Percentiles rank a stretch among this genome's conserved stretches.
These are phyloP conservation scores for Clitarchus hookeri DNA, from an alignment of 2,888 invertebrate species.

Conservation along the genomic window DNA sequence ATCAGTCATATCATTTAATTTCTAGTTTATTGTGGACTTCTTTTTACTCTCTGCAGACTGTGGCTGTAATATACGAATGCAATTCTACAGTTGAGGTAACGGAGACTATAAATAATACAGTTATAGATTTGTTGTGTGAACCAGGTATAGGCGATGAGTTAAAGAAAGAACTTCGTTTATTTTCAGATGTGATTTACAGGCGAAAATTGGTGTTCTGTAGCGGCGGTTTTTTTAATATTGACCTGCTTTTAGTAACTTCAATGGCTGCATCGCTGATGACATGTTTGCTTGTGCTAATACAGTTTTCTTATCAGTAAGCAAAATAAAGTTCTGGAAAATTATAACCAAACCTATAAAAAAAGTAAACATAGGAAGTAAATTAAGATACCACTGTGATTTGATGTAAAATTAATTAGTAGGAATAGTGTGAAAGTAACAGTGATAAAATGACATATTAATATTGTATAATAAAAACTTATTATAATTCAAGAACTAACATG, in stretches of 20 bases:
- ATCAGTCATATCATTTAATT: not conserved
- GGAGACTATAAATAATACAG: not conserved
- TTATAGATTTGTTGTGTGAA: not conserved
- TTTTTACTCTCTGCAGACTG: not conserved
- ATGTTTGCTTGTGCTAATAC: not conserved
- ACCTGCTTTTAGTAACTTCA: not conserved
- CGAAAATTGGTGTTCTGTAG: not conserved
- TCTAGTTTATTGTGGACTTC: not conserved
- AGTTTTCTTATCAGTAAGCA: not conserved
- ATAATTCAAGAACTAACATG: too few species aligned
- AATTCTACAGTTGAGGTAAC: not conserved
- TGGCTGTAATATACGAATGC: not conserved
- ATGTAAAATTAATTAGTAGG: too few species aligned
- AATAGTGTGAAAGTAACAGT: too few species aligned
- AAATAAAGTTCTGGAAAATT: too few species aligned
- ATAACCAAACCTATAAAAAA: too few species aligned
- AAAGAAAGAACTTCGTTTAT: not conserved
- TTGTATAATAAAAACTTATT: too few species aligned
- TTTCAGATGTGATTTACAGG: not conserved
- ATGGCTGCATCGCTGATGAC: not conserved
- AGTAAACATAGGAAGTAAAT: too few species aligned
- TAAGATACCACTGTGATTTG: too few species aligned
- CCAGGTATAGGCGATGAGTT: not conserved
- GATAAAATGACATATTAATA: too few species aligned
- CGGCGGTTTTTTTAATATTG: not conserved